phyloP scores from a whole-genome alignment of 2,797 vertebrate species.

The Ateles fusciceps region DNA sequence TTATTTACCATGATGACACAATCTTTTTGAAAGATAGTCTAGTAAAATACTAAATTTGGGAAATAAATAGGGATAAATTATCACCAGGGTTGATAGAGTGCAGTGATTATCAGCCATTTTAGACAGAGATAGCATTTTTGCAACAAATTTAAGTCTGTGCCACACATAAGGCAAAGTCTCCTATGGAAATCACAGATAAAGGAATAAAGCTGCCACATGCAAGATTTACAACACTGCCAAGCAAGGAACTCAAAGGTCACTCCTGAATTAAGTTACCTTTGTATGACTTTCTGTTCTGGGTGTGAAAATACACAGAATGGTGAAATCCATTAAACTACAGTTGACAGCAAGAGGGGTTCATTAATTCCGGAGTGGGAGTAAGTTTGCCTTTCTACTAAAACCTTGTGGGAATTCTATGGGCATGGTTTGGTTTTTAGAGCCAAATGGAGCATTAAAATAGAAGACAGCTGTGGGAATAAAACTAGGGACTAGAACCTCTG shows the following conservation, averaged over 20 bases:
- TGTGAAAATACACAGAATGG: constrained; percentile 75
- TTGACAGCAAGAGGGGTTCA: constrained; percentile 61
- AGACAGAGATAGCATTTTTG: constrained; percentile 30
- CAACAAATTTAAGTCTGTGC: constrained; percentile 42
- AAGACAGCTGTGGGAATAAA: constrained; percentile 51
- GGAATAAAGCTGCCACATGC: constrained; percentile 53
- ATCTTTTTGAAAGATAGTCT: constrained; percentile 46
- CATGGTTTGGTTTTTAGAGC: constrained; percentile 33
- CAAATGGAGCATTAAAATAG: constrained; percentile 54
- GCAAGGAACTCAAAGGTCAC: constrained; percentile 70
- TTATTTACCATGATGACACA: neutral
- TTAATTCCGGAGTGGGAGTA: constrained; percentile 54
- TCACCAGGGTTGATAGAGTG: constrained; percentile 47
- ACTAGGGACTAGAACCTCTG: constrained; percentile 13
- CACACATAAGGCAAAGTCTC: constrained; percentile 37
- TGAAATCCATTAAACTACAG: constrained; percentile 62
- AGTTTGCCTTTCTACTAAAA: constrained; percentile 1
- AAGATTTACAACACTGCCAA: constrained; percentile 65
- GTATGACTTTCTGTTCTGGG: constrained; percentile 72
- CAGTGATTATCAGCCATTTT: neutral
- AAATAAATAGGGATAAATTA: constrained; percentile 52
- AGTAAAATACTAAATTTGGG: constrained; percentile 53
- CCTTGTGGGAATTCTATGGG: constrained; percentile 38
- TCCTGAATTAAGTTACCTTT: constrained; percentile 75
- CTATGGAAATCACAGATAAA: constrained; percentile 54